phyloP scores from a whole-genome alignment of 2,888 invertebrate genomes.

The Sinotaia quadrata region DNA sequence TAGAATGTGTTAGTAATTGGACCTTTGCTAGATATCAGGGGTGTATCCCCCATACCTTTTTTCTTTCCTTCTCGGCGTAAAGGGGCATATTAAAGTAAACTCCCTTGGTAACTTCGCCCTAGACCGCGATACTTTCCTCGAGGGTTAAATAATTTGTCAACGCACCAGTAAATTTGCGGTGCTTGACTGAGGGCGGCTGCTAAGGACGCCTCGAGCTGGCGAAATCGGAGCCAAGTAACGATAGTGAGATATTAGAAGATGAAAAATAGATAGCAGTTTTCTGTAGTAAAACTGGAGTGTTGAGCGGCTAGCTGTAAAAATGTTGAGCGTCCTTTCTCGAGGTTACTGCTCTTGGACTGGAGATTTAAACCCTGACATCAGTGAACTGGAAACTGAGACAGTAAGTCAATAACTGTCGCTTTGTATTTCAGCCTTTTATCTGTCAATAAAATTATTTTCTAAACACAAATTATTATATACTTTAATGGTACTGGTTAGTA shows the following conservation, averaged over 20 bases:
- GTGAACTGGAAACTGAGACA: background rate
- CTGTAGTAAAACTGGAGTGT: background rate
- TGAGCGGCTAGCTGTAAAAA: constrained; percentile 19
- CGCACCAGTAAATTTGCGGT: background rate
- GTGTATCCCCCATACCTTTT: too few species aligned
- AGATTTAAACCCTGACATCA: constrained; percentile 31
- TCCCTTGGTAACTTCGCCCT: too few species aligned
- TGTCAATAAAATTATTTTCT: background rate
- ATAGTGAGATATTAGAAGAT: too few species aligned
- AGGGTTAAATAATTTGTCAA: too few species aligned
- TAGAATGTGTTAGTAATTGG: too few species aligned
- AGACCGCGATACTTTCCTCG: too few species aligned
- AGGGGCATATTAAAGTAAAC: too few species aligned
- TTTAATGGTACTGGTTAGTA: too few species aligned
- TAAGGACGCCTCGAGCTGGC: background rate
- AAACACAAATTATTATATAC: background rate
- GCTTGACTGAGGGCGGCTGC: background rate
- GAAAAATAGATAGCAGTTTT: too few species aligned
- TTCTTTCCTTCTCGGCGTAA: too few species aligned
- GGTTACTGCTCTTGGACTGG: constrained; percentile 63
- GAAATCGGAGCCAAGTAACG: background rate
- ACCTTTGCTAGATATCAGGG: too few species aligned
- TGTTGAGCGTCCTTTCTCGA: constrained; percentile 59
- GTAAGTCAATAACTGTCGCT: constrained; percentile 1
- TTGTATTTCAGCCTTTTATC: background rate